These are phyloP conservation scores for Chromobotia macracanthus DNA, from an alignment of 2,797 vertebrate species.

Conservation along the genomic window DNA sequence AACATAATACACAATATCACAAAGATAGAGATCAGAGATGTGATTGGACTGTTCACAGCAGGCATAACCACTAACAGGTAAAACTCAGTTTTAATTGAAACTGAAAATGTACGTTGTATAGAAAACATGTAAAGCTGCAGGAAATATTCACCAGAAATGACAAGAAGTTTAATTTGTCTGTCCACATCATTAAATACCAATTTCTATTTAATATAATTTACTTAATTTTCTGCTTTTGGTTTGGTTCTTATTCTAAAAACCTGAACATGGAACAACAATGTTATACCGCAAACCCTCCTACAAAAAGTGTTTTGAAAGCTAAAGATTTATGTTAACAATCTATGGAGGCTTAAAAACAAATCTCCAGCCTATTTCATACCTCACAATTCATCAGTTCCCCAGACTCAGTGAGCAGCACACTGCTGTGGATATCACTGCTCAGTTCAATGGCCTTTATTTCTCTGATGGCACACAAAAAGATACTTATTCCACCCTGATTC, in stretches of 20 bases:
- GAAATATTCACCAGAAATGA: not conserved
- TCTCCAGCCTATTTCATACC: constrained; percentile 19
- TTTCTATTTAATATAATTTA: not conserved
- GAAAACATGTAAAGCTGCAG: not conserved
- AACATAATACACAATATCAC: not conserved
- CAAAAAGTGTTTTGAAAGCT: not conserved
- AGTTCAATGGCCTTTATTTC: constrained; percentile 59
- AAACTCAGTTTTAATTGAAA: too few species aligned
- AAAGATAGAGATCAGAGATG: not conserved
- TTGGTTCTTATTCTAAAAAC: not conserved
- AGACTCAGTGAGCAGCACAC: constrained; percentile 62
- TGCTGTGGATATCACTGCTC: constrained; percentile 58
- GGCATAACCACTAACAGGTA: too few species aligned
- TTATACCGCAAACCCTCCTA: not conserved
- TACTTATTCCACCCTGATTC: constrained; percentile 55
- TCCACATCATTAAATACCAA: not conserved
- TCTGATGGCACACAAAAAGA: constrained; percentile 70
- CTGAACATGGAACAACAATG: not conserved
- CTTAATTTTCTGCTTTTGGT: not conserved
- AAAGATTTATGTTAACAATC: constrained; percentile 29
- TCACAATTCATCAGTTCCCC: constrained; percentile 34
- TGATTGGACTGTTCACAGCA: too few species aligned
- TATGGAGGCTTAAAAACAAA: constrained; percentile 18
- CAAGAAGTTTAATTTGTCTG: not conserved
- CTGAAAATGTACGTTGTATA: too few species aligned